Conservation (phyloP, 2,888 invertebrate species). For the Polietes domitor region DNA sequence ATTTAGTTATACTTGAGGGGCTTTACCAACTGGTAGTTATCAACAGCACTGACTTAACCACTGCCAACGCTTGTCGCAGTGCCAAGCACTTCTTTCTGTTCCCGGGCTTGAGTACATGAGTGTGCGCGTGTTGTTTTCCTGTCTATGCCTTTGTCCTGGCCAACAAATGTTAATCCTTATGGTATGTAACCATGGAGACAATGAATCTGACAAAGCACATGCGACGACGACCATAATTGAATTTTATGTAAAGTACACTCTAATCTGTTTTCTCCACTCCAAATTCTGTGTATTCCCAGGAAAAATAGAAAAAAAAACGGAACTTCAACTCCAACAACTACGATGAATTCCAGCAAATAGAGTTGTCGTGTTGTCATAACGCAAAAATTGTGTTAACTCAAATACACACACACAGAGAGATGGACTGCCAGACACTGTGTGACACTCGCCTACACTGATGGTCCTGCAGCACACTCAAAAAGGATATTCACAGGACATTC, state of each 20-base stretch:
- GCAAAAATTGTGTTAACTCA: slow-evolving; percentile 15
- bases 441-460: background rate
- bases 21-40: background rate
- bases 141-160: background rate
- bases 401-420: background rate
- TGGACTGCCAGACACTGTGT: slow-evolving; percentile 1
- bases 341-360: background rate
- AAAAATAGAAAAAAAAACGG: too few species aligned
- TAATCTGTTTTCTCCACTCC: slow-evolving; percentile 26
- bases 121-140: too few species aligned
- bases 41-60: background rate
- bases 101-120: too few species aligned
- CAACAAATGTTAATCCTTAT: slow-evolving; percentile 59
- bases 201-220: slow-evolving; percentile 57
- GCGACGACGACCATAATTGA: slow-evolving; percentile 57
- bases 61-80: background rate
- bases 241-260: slow-evolving; percentile 62
- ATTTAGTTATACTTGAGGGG: background rate
- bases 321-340: background rate
- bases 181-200: slow-evolving; percentile 47
- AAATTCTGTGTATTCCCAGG: background rate
- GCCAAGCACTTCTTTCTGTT: background rate
- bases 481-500: slow-evolving; percentile 45
- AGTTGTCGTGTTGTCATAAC: slow-evolving; percentile 17
- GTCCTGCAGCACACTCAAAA: slow-evolving; percentile 24